Percentiles rank a stretch among this genome's conserved stretches.
Evolutionary conservation across 2,797 vertebrate genomes (phyloP).

Genomic region (Arrhamphus sclerolepis): DNA sequence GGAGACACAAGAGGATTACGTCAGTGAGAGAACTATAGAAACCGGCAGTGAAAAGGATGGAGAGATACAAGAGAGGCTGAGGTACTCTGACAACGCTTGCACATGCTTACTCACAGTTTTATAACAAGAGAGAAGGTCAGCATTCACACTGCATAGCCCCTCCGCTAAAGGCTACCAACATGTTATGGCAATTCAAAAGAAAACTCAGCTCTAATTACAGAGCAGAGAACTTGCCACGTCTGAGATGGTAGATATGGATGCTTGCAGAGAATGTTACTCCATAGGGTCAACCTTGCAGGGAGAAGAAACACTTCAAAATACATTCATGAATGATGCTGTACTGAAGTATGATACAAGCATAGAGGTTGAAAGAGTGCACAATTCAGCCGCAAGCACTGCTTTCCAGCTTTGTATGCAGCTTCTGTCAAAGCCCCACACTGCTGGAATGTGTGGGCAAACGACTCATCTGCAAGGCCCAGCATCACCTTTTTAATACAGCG

Average conservation of each 20-base stretch:
- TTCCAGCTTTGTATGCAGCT: conserved; percentile 28
- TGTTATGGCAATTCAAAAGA: conserved; percentile 63
- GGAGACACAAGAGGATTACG: neutral
- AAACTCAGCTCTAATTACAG: conserved; percentile 61
- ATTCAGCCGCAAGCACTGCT: conserved; percentile 28
- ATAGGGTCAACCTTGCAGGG: conserved; percentile 4
- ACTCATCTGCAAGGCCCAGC: conserved; percentile 20
- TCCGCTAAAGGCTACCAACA: conserved; percentile 54
- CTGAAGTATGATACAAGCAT: conserved; percentile 40
- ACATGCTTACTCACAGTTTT: conserved; percentile 24
- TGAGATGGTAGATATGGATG: conserved; percentile 43
- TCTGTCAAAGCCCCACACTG: conserved; percentile 38
- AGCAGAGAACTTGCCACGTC: conserved; percentile 17
- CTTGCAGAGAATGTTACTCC: conserved; percentile 40
- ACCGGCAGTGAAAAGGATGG: conserved; percentile 25
- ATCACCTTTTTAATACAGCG: conserved; percentile 20
- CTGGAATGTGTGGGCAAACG: conserved; percentile 13
- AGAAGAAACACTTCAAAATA: conserved; percentile 27
- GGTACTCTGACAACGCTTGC: conserved; percentile 8
- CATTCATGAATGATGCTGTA: conserved; percentile 27
- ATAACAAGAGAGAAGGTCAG: conserved; percentile 60
- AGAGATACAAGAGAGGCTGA: conserved; percentile 26
- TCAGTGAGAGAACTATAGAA: conserved; percentile 17
- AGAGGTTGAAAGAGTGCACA: conserved; percentile 26
- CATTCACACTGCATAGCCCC: conserved; percentile 49